A percentile compares a stretch with the other conserved stretches of the same genome.
These are phyloP conservation scores for Drosophila parabipectinata DNA, from an alignment of 1,140 invertebrate species.

Conservation along the genomic window DNA sequence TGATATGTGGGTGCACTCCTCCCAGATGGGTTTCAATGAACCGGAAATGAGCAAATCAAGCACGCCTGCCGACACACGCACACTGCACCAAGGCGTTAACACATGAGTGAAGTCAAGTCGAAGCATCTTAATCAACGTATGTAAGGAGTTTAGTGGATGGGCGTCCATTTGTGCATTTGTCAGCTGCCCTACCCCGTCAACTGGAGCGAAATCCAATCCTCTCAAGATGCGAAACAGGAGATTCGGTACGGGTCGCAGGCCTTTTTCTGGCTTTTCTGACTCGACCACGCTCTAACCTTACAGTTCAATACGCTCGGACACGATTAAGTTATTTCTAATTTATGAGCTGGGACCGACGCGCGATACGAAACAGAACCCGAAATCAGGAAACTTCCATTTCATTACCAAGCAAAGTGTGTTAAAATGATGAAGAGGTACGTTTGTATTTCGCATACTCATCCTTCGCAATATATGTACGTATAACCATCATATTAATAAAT, in stretches of 20 bases:
- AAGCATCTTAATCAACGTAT: constrained; percentile 67
- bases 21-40: constrained; percentile 60
- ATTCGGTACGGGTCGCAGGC: not conserved
- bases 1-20: not conserved
- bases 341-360: constrained; percentile 38
- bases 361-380: constrained; percentile 7
- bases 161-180: constrained; percentile 48
- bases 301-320: constrained; percentile 71
- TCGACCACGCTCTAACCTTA: constrained; percentile 8
- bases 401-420: constrained; percentile 61
- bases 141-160: not conserved
- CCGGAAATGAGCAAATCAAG: constrained; percentile 76
- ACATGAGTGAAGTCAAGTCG: constrained; percentile 71
- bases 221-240: constrained; percentile 24
- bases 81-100: constrained; percentile 45
- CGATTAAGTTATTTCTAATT: constrained; percentile 78
- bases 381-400: constrained; percentile 55
- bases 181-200: constrained; percentile 42
- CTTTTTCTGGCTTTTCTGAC: constrained; percentile 6
- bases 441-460: not conserved
- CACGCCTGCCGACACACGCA: constrained; percentile 30
- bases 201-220: constrained; percentile 33
- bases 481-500: constrained; percentile 20
- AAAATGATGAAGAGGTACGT: constrained; percentile 55
- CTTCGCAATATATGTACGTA: not conserved